Percentiles rank a stretch among this genome's conserved stretches.
These are phyloP conservation scores for Myopa testacea DNA, from an alignment of 2,888 invertebrate species.

Conservation along the genomic window DNA sequence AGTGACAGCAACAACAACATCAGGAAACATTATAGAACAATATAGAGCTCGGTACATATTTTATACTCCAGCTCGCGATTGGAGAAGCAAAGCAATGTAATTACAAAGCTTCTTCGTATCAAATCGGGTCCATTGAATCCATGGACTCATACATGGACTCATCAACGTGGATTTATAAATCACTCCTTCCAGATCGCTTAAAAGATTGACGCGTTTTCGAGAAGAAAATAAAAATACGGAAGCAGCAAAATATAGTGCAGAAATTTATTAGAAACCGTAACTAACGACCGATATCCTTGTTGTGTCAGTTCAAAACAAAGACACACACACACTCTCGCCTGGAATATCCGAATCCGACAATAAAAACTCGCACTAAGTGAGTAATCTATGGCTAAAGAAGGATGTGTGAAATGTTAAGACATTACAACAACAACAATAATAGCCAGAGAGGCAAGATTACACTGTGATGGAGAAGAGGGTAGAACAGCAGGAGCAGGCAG, in stretches of 20 bases:
- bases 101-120: too few species aligned
- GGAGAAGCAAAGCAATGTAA: too few species aligned
- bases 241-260: neutral
- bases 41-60: too few species aligned
- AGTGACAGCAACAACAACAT: neutral
- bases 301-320: constrained; percentile 16
- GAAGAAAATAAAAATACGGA: neutral
- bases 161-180: too few species aligned
- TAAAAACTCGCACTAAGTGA: constrained; percentile 47
- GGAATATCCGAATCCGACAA: neutral
- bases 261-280: constrained; percentile 43
- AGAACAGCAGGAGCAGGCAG: neutral
- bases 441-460: constrained; percentile 1
- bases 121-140: too few species aligned
- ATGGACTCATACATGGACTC: too few species aligned
- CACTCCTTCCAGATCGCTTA: too few species aligned
- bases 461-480: neutral
- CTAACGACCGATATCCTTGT: constrained; percentile 48
- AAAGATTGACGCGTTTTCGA: too few species aligned
- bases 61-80: too few species aligned
- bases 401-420: constrained; percentile 67
- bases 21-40: neutral
- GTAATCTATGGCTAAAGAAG: constrained; percentile 55
- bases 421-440: constrained; percentile 53
- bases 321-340: constrained; percentile 26